Percentiles rank a stretch among this genome's conserved stretches.
phyloP scores from a whole-genome alignment of 2,113 vertebrate species.

The Heterochromis multidens region DNA sequence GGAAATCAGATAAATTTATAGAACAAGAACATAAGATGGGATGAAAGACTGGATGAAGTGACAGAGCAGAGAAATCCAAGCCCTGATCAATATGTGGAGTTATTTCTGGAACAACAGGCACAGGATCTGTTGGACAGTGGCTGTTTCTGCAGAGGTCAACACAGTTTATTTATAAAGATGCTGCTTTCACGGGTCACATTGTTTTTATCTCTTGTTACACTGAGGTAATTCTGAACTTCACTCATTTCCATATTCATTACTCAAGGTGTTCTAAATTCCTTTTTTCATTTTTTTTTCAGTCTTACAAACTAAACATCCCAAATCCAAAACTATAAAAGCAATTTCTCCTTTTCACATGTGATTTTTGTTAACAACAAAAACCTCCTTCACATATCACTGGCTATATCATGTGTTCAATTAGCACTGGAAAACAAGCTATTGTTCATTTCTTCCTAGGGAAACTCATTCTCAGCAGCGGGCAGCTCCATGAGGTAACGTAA shows the following conservation, averaged over 20 bases:
- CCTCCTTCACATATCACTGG: neutral
- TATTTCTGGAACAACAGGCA: conserved; percentile 63
- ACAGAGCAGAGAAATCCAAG: conserved; percentile 55
- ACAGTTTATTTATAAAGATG: conserved; percentile 4
- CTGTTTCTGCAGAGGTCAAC: conserved; percentile 35
- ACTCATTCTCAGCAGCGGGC: neutral
- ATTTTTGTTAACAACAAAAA: neutral
- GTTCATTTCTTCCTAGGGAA: neutral
- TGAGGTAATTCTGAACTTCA: neutral
- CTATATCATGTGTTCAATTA: neutral
- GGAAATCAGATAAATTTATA: neutral
- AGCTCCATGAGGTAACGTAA: neutral
- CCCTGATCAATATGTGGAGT: conserved; percentile 58
- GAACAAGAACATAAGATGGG: neutral
- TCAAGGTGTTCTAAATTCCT: neutral
- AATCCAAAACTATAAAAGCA: neutral
- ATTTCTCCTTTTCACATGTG: accelerated
- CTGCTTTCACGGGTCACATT: neutral
- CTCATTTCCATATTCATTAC: neutral
- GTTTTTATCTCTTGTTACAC: neutral
- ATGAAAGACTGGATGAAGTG: neutral
- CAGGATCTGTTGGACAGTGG: conserved; percentile 10
- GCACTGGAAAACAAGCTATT: neutral
- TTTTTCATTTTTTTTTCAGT: neutral
- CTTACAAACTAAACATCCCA: neutral